Base-by-base conservation (phyloP, 2,113 vertebrate genomes). In the Cricetomys ansorgei region DNA sequence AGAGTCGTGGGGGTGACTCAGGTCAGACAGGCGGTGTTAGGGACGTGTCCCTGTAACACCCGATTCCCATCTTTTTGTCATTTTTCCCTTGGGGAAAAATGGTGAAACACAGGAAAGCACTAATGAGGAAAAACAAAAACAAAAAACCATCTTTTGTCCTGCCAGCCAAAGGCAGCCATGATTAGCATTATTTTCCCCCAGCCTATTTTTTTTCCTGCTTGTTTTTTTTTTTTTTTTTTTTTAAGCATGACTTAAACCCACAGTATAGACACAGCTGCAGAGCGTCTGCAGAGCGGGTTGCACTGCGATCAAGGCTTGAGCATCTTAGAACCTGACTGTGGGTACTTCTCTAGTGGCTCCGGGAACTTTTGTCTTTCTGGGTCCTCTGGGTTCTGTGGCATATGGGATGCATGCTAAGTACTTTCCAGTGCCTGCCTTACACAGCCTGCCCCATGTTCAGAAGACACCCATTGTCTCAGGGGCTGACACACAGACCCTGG, bases 41-140 rank as follows among this genome's bases (percentile, higher is more conserved):
- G 43, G 29, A 62, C 31, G 9, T 85, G 43, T 43, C 43, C 37
- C 6, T 13, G 43, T 17, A 37, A 29, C 17, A 67, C 19, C 59
- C 25, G 48, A 43, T n/a, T 40, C 79, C 83, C 57, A 19, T 50
- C 43, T 64, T 77, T 70, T 37, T 70, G 77, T 87, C 65, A 73
- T 77, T 86, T 88, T 89, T 77, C 72, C 87, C 62, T 55, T 40
- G 59, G 45, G 65, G 94, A 62, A 83, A 89, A 93, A 81, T 77
- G 89, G 5, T 65, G 21, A 93, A 92, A 67, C 45, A 11, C 45
- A 85, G 64, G 70, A 93, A 93, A 89, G 31, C 37, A 31, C 72
- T 92, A 80, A 92, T 72, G 69, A 59, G 48, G 45, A 10, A 57
- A 4, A 37, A 59, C 59, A 50, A 55, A 53, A 37, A 59, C 59